phyloP scores from a whole-genome alignment of 30 jellyfish, hydroid and myxozoan species.

The Hydractinia echinata region DNA sequence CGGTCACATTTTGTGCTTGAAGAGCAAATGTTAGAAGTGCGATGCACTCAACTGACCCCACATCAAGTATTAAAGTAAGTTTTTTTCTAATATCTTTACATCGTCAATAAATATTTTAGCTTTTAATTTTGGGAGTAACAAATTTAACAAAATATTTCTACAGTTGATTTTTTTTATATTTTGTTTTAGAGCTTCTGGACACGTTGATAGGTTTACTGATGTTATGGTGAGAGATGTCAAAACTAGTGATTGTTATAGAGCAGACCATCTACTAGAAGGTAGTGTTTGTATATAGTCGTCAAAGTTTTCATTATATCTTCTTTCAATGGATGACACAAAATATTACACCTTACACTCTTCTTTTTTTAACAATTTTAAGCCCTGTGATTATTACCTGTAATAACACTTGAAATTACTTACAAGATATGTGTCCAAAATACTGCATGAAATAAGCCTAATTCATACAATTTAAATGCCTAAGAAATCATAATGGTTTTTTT shows the following conservation, averaged over 20 bases:
- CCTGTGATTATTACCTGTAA: too few relatives aligned
- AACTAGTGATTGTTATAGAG: conserved; percentile 97
- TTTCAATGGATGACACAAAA: too few relatives aligned
- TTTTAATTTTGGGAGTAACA: not conserved
- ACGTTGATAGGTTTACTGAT: conserved; percentile 92
- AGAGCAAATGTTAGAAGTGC: conserved; percentile 88
- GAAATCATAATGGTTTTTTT: too few relatives aligned
- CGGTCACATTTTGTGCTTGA: conserved; percentile 95
- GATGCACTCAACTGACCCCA: conserved; percentile 98
- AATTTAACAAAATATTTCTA: not conserved
- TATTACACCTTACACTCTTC: too few relatives aligned
- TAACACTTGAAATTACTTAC: too few relatives aligned
- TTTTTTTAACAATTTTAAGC: too few relatives aligned
- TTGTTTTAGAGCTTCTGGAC: conserved; percentile 89
- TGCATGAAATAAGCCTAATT: too few relatives aligned
- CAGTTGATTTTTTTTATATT: not conserved
- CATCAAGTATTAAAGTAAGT: conserved; percentile 85
- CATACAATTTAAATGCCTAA: too few relatives aligned
- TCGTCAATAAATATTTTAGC: not conserved
- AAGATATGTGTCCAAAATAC: too few relatives aligned
- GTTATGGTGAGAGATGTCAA: conserved; percentile 82
- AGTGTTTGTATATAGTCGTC: too few relatives aligned
- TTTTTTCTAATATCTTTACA: not conserved
- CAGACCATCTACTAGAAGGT: conserved; percentile 98
- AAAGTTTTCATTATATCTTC: too few relatives aligned